Evolutionary conservation across 2,888 invertebrate genomes (phyloP).

Genomic region (Arrhopalites spinosus): DNA sequence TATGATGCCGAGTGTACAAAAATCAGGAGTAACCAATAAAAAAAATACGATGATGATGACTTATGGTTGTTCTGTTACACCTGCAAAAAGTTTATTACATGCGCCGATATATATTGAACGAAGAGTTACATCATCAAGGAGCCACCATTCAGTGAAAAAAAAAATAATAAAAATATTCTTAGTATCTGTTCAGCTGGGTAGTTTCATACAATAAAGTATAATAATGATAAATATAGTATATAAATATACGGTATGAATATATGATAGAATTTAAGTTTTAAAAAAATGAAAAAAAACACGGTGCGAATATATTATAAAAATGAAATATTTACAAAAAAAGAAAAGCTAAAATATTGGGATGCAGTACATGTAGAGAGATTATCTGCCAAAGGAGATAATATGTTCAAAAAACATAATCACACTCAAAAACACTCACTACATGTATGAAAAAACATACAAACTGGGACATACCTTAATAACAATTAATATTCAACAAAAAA

Average conservation of each 20-base stretch:
- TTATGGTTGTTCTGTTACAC: constrained; percentile 1
- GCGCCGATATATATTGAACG: constrained; percentile 5
- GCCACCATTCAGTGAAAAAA: constrained; percentile 11
- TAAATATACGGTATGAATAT: not conserved
- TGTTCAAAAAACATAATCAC: not conserved
- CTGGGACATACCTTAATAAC: not conserved
- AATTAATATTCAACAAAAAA: not conserved
- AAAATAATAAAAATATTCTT: constrained; percentile 19
- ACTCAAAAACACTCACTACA: not conserved
- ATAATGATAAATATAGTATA: constrained; percentile 1
- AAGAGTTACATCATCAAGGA: not conserved
- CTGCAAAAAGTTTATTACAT: constrained; percentile 18
- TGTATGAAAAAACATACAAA: not conserved
- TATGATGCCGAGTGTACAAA: constrained; percentile 15
- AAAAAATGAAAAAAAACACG: constrained; percentile 9
- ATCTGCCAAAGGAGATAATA: constrained; percentile 5
- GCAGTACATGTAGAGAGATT: constrained; percentile 16
- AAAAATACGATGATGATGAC: not conserved
- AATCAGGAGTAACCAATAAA: constrained; percentile 25
- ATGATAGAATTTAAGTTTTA: constrained; percentile 1
- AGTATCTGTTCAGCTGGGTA: constrained; percentile 38
- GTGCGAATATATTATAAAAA: constrained; percentile 2
- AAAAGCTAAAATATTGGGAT: not conserved
- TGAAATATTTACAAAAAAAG: not conserved
- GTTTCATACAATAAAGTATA: constrained; percentile 31